Conservation (phyloP, 1,140 invertebrate species). For the Lycorma delicatula region DNA sequence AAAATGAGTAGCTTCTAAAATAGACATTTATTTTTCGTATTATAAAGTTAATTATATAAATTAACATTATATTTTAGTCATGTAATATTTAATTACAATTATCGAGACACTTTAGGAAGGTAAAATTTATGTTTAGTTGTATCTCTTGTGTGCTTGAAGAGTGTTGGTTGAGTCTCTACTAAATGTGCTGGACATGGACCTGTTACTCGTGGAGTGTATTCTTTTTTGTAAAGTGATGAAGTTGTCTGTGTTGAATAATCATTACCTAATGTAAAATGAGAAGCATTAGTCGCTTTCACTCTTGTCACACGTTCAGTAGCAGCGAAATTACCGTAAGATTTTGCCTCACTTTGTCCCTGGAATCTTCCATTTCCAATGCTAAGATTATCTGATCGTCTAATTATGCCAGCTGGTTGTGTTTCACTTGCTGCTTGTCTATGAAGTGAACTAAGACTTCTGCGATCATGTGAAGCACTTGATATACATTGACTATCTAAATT, state of each 20-base stretch:
- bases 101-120: slow-evolving; percentile 40
- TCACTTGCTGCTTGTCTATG: slow-evolving; percentile 43
- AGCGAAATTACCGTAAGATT: slow-evolving; percentile 56
- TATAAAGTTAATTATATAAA: no score
- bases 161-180: slow-evolving; percentile 51
- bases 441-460: slow-evolving; percentile 64
- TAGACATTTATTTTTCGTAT: no score
- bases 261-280: slow-evolving; percentile 61
- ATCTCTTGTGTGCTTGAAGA: slow-evolving; percentile 71
- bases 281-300: slow-evolving; percentile 54
- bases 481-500: slow-evolving; percentile 61
- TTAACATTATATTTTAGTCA: no score
- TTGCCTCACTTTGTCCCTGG: slow-evolving; percentile 54
- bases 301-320: slow-evolving; percentile 42
- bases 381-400: slow-evolving; percentile 46
- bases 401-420: slow-evolving; percentile 14
- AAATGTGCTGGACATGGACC: slow-evolving; percentile 70
- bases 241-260: slow-evolving; percentile 18
- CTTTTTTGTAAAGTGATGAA: slow-evolving; percentile 54
- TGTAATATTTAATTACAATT: not conserved
- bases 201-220: slow-evolving; percentile 54
- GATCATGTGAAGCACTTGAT: slow-evolving; percentile 53
- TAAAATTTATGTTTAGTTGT: slow-evolving; percentile 77
- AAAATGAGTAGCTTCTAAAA: no score
- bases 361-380: slow-evolving; percentile 54